Percentiles rank a stretch among this genome's conserved stretches.
phyloP scores from a whole-genome alignment of 2,888 invertebrate species.

The Anorthoa munda region DNA sequence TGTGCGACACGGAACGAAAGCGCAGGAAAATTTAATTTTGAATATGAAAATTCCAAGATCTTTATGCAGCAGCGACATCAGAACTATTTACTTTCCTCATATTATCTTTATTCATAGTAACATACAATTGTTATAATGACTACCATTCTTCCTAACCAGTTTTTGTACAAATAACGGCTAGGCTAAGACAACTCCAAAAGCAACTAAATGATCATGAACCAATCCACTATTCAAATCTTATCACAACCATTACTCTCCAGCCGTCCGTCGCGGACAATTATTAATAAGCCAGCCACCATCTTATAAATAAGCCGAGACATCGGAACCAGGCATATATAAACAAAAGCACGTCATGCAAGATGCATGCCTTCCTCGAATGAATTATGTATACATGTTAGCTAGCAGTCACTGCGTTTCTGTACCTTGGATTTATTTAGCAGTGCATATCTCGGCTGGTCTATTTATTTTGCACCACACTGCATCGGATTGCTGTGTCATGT shows the following conservation, averaged over 20 bases:
- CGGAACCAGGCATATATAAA: slow-evolving; percentile 61
- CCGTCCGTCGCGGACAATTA: slow-evolving; percentile 22
- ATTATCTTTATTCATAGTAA: not conserved
- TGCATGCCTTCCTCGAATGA: slow-evolving; percentile 71
- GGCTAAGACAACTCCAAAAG: not conserved
- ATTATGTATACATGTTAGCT: slow-evolving; percentile 71
- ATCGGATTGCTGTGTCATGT: slow-evolving; percentile 54
- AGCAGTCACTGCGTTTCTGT: slow-evolving; percentile 70
- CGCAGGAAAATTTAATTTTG: slow-evolving; percentile 3
- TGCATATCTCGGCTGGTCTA: slow-evolving; percentile 52
- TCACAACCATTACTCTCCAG: slow-evolving; percentile 18
- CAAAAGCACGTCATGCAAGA: slow-evolving; percentile 74
- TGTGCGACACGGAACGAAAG: not conserved
- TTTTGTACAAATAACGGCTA: too few species aligned
- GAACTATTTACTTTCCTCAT: not conserved
- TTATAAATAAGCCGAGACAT: slow-evolving; percentile 55
- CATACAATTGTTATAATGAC: not conserved
- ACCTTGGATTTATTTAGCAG: slow-evolving; percentile 69
- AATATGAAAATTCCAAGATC: slow-evolving; percentile 15
- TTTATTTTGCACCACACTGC: slow-evolving; percentile 68
- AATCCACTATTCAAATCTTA: slow-evolving; percentile 6
- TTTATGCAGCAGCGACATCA: slow-evolving; percentile 7
- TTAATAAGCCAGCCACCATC: slow-evolving; percentile 29
- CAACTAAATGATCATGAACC: not conserved
- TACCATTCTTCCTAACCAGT: not conserved